Percentiles rank a stretch among this genome's conserved stretches.
Conservation (phyloP, 2,888 invertebrate species). For the Macrophya annulata region DNA sequence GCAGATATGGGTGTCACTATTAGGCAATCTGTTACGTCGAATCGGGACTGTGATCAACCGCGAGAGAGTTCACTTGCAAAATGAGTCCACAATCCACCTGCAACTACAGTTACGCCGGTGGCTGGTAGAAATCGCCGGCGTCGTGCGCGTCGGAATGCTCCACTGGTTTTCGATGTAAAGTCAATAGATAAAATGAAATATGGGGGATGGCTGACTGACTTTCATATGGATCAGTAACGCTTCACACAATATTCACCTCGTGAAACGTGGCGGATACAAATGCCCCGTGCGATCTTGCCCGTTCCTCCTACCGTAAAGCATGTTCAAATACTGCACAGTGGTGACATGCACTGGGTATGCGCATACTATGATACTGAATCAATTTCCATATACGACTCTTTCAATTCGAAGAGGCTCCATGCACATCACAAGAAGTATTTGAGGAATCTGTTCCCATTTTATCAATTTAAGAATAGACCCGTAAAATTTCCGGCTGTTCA, state of each 20-base stretch:
- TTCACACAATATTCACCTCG: slow-evolving; percentile 44
- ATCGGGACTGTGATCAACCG: not conserved
- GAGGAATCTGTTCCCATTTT: slow-evolving; percentile 17
- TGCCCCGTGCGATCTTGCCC: slow-evolving; percentile 53
- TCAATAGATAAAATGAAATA: not conserved
- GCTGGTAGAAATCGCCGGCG: not conserved
- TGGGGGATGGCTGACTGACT: slow-evolving; percentile 50
- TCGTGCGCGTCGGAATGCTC: not conserved
- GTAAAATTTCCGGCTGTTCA: slow-evolving; percentile 22
- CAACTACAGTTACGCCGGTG: not conserved
- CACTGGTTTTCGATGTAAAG: not conserved
- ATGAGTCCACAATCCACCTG: not conserved
- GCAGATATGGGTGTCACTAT: too few species aligned
- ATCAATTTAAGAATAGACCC: not conserved
- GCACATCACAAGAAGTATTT: slow-evolving; percentile 10
- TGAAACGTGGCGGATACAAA: slow-evolving; percentile 49
- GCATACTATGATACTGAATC: not conserved
- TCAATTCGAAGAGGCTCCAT: not conserved
- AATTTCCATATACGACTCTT: too few species aligned
- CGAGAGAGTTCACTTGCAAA: not conserved
- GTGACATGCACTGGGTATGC: slow-evolving; percentile 31
- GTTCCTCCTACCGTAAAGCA: slow-evolving; percentile 57
- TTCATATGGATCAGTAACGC: slow-evolving; percentile 55
- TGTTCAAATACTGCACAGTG: slow-evolving; percentile 56
- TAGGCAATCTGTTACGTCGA: not conserved